Percentiles rank a stretch among this genome's conserved stretches.
phyloP scores from a whole-genome alignment of 2,888 invertebrate genomes.

The Drosophila niveifrons region DNA sequence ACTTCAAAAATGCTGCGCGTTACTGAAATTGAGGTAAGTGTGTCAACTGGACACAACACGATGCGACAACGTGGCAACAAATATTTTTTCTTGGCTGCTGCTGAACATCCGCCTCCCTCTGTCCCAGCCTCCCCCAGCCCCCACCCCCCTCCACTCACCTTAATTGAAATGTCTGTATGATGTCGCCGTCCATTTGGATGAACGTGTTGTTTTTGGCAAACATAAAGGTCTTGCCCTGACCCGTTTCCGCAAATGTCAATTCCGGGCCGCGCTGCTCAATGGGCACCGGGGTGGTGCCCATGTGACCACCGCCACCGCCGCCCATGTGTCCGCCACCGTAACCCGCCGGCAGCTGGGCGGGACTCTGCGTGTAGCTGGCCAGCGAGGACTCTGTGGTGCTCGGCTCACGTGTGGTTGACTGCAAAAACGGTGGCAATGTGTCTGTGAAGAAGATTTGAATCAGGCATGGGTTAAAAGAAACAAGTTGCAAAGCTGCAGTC shows the following conservation, averaged over 20 bases:
- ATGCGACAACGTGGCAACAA: background rate
- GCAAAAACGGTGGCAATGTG: constrained; percentile 87
- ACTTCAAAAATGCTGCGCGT: constrained; percentile 55
- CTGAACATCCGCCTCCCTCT: background rate
- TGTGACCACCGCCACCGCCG: constrained; percentile 77
- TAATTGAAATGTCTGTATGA: constrained; percentile 95
- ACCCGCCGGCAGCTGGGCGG: constrained; percentile 60
- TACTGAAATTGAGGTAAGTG: constrained; percentile 62
- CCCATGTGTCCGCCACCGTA: constrained; percentile 86
- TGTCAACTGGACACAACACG: constrained; percentile 31
- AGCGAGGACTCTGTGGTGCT: constrained; percentile 86
- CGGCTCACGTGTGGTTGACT: constrained; percentile 86
- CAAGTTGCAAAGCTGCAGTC: too few relatives aligned
- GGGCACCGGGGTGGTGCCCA: constrained; percentile 88
- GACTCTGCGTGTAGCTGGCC: constrained; percentile 74
- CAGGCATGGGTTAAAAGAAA: background rate
- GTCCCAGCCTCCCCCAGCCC: too few relatives aligned
- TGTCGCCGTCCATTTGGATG: constrained; percentile 95
- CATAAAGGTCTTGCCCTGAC: constrained; percentile 94
- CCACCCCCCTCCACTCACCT: constrained; percentile 87
- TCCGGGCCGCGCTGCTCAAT: constrained; percentile 91
- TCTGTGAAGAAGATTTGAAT: constrained; percentile 80
- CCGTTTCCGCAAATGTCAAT: constrained; percentile 94
- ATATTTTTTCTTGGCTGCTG: constrained; percentile 6
- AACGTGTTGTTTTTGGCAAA: constrained; percentile 96